phyloP scores from a whole-genome alignment of 35 echinoderm and acorn worm genomes.

The Apostichopus parvimensis region DNA sequence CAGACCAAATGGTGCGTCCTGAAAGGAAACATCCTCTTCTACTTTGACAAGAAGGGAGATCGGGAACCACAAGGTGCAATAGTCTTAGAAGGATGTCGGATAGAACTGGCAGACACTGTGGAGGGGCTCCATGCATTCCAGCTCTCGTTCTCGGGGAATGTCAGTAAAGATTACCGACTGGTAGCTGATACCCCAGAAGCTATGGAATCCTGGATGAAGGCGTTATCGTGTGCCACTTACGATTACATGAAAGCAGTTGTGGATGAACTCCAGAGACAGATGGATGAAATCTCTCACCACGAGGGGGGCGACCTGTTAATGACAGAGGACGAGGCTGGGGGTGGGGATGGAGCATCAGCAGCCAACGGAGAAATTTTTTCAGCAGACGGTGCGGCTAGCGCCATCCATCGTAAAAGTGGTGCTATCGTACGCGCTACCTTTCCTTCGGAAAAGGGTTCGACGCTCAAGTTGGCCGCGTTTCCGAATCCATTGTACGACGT shows the following conservation, averaged over 20 bases:
- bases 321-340: constrained; percentile 2
- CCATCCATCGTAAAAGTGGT: constrained; percentile 11
- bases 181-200: constrained; percentile 73
- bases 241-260: constrained; percentile 99
- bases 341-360: not conserved
- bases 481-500: constrained; percentile 49
- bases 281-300: constrained; percentile 90
- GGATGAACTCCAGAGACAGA: constrained; percentile 87
- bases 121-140: constrained; percentile 86
- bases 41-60: constrained; percentile 96
- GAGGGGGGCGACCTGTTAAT: constrained; percentile 54
- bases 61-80: constrained; percentile 93
- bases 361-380: not conserved
- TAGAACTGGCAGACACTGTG: constrained; percentile 89
- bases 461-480: constrained; percentile 23
- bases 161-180: constrained; percentile 71
- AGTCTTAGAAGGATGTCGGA: constrained; percentile 89
- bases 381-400: not conserved
- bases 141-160: constrained; percentile 84
- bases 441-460: constrained; percentile 66
- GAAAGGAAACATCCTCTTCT: constrained; percentile 96
- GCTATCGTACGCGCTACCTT: constrained; percentile 35
- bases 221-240: constrained; percentile 85
- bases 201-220: constrained; percentile 98
- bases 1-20: constrained; percentile 91